Percentiles rank a stretch among this genome's conserved stretches.
phyloP scores from a whole-genome alignment of 1,140 invertebrate genomes.

The Gonatopus flavifemur region DNA sequence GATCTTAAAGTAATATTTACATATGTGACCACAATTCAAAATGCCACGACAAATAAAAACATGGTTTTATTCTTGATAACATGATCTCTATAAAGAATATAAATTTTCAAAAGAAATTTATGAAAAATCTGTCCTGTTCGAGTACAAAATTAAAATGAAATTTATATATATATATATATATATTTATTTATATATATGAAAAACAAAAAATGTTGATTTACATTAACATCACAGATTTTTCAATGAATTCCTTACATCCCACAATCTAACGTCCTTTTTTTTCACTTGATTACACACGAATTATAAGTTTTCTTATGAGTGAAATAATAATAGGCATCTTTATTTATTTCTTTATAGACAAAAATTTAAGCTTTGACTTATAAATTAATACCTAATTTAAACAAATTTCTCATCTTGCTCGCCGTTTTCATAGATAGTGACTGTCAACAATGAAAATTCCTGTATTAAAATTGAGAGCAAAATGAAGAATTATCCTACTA shows the following conservation, averaged over 20 bases:
- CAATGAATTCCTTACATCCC: constrained; percentile 15
- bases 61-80: constrained; percentile 51
- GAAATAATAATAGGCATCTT: constrained; percentile 40
- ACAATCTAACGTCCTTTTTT: too few species aligned
- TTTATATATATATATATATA: background rate
- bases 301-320: constrained; percentile 32
- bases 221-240: constrained; percentile 34
- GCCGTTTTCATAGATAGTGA: constrained; percentile 9
- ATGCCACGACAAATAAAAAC: constrained; percentile 49
- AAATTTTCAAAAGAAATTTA: constrained; percentile 32
- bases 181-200: background rate
- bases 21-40: constrained; percentile 36
- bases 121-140: constrained; percentile 36
- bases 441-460: constrained; percentile 12
- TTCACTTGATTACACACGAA: constrained; percentile 26
- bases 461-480: too few species aligned
- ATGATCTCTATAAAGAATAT: constrained; percentile 53
- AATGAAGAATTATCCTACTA: constrained; percentile 9
- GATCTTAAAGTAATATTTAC: constrained; percentile 42
- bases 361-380: constrained; percentile 22
- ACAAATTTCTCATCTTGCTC: constrained; percentile 26
- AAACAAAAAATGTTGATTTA: background rate
- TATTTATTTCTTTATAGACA: constrained; percentile 25
- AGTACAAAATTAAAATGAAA: constrained; percentile 9
- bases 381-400: constrained; percentile 31